Percentiles rank a stretch among this genome's conserved stretches.
Conservation (phyloP, 2,113 vertebrate genomes). For the Indri indri region DNA sequence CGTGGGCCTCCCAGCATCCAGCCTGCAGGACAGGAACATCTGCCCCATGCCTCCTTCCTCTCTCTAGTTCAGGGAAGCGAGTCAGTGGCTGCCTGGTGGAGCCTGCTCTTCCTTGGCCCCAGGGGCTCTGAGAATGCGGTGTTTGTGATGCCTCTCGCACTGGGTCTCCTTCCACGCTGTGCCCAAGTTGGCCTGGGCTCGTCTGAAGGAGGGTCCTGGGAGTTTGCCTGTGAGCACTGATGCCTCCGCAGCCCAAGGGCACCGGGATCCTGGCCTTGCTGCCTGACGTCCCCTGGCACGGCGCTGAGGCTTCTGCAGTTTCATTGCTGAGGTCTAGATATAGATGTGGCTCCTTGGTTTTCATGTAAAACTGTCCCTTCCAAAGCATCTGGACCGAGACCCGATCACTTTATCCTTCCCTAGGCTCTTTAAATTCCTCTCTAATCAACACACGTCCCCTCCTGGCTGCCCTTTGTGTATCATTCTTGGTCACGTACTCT, state of each 20-base stretch:
- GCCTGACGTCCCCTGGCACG: background rate
- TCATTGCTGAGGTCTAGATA: background rate
- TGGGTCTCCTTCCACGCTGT: background rate
- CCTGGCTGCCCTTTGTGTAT: too few species aligned
- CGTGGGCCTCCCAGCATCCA: background rate
- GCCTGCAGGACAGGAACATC: background rate
- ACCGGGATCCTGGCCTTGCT: background rate
- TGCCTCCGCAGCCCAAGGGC: background rate
- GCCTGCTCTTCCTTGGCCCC: background rate
- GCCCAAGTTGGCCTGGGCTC: background rate
- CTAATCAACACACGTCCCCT: background rate
- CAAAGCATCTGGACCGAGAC: background rate
- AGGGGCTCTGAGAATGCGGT: background rate
- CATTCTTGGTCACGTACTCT: background rate
- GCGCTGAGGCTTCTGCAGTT: background rate
- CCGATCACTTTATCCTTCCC: background rate
- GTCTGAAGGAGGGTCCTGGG: background rate
- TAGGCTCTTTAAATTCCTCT: background rate
- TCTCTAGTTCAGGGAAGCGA: background rate
- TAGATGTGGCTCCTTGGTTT: background rate
- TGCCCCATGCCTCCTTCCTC: background rate
- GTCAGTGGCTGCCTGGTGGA: background rate
- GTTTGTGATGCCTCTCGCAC: background rate
- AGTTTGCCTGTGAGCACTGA: background rate
- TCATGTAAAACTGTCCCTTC: background rate